Percentiles rank a stretch among this genome's conserved stretches.
Evolutionary conservation across 2,888 invertebrate species (phyloP).

Genomic region (Clostera curtula): DNA sequence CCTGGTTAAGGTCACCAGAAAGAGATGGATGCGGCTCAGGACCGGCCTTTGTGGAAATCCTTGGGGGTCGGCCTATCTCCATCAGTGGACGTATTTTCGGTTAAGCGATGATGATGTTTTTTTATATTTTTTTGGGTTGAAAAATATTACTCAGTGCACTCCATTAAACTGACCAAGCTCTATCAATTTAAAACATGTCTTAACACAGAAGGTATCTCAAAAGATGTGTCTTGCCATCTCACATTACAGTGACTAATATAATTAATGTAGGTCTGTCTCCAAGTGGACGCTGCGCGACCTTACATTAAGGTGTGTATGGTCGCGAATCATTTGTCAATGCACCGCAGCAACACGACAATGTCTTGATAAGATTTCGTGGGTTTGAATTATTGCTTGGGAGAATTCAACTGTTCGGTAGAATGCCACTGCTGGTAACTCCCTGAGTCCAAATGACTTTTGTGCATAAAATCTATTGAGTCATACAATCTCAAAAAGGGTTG

Average conservation of each 20-base stretch:
- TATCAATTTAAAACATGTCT: not conserved
- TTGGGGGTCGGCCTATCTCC: no score
- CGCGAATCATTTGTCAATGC: conserved; percentile 55
- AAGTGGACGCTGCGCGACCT: conserved; percentile 46
- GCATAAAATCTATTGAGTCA: no score
- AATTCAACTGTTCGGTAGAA: conserved; percentile 6
- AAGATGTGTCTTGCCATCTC: conserved; percentile 43
- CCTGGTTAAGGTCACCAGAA: no score
- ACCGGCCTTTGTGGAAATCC: no score
- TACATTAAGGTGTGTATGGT: conserved; percentile 63
- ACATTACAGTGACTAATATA: conserved; percentile 57
- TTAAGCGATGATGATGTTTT: no score
- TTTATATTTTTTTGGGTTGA: no score
- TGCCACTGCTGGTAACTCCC: not conserved
- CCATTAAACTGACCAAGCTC: no score
- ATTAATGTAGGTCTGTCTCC: conserved; percentile 65
- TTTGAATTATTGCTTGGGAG: conserved; percentile 35
- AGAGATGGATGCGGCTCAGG: no score
- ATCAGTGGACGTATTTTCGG: no score
- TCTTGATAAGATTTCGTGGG: conserved; percentile 50
- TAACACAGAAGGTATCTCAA: conserved; percentile 5
- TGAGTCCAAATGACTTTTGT: no score
- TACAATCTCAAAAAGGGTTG: no score
- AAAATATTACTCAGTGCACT: not conserved
- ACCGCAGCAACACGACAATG: conserved; percentile 36